Evolutionary conservation across 1,140 invertebrate species (phyloP).

Genomic region (Maconellicoccus hirsutus): DNA sequence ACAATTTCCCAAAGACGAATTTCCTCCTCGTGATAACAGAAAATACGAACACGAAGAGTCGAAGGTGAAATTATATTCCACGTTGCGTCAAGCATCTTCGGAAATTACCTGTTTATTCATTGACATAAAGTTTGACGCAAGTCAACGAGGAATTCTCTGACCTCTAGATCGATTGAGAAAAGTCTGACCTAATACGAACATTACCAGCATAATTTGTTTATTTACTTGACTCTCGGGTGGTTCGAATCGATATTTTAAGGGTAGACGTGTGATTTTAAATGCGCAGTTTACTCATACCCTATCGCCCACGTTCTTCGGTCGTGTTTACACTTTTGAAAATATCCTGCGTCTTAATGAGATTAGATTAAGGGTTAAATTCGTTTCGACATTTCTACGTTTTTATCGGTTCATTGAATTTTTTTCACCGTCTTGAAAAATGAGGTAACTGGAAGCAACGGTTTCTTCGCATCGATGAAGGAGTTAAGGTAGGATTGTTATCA

Average conservation of each 20-base stretch:
- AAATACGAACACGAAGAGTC: no score
- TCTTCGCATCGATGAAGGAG: no score
- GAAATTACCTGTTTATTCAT: no score
- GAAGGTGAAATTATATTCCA: no score
- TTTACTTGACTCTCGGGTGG: neutral
- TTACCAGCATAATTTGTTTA: slow-evolving; percentile 3
- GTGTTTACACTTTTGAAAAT: neutral
- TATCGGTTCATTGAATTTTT: neutral
- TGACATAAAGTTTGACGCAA: no score
- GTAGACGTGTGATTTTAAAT: neutral
- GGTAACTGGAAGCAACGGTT: neutral
- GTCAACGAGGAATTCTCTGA: neutral
- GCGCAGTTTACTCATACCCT: neutral
- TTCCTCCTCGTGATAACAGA: no score
- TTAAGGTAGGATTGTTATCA: no score
- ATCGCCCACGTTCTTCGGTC: neutral
- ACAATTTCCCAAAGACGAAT: no score
- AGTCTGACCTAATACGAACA: neutral
- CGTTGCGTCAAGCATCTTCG: no score
- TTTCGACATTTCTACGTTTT: neutral
- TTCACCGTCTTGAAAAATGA: neutral
- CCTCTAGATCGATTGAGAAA: neutral
- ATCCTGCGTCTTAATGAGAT: neutral
- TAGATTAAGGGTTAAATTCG: neutral
- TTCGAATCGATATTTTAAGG: neutral